Evolutionary conservation across 1,140 invertebrate genomes (phyloP), one percentile per base, ranked within the genome.

Genomic region (Nebria ingens): DNA sequence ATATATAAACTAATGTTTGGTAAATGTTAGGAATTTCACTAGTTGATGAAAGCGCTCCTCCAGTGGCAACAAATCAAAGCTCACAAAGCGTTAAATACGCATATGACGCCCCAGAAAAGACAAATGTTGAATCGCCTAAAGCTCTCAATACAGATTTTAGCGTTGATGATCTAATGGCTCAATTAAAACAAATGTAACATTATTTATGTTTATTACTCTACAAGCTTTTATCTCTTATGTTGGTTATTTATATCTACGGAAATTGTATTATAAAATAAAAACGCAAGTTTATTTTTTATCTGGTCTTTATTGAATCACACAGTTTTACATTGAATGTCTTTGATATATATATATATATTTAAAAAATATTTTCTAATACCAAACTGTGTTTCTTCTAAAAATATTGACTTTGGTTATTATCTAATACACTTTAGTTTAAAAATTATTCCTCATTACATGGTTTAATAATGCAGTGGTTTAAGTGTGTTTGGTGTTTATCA

Each of bases 161-260:
- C 62, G 73, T 95, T 55, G 91, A 94, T 56, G 91, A 95, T 53
- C 75, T 96, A 53, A 93, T 93, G 88, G 82, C 82, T 34, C 81
- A 91, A 74, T 89, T 95, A 87, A 92, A 93, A 76, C 78, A 79
- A 15, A 83, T 93, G 67, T 86, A 76, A 80, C 67, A 58, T 50
- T 13, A n/a, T 55, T 52, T 54, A 54, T 25, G 38, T 54, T 2
- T 54, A 11, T 25, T 2, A 12, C 1, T 1, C 19, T 54, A 21
- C 22, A 53, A 54, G 19, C 13, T 15, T 25, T 54, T 54, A n/a
- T 42, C n/a, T 38, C 13, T 54, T 13, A 52, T 19, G 3, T 21
- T 19, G 13, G 50, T 54, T 60, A 60, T 55, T 34, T 34, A 34
- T 34, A 34, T 34, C 25, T 34, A 34, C 25, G 25, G 25, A 34